Evolutionary conservation across 2,113 vertebrate species (phyloP).

Genomic region (Clupea harengus): DNA sequence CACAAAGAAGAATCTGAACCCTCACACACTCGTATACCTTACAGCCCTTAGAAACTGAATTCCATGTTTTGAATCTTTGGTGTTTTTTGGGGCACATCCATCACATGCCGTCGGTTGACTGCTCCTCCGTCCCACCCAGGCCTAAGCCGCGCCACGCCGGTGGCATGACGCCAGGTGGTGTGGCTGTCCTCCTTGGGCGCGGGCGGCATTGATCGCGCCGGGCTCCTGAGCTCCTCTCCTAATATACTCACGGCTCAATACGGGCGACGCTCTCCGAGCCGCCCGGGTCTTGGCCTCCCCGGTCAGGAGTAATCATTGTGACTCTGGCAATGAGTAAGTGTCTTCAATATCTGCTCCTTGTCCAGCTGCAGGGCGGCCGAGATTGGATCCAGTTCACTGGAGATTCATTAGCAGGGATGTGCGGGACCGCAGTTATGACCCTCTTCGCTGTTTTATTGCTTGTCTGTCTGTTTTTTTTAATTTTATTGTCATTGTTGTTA

Average conservation of each 20-base stretch:
- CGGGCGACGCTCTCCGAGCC: not conserved
- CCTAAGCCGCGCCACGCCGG: no score
- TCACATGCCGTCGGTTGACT: not conserved
- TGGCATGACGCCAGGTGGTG: not conserved
- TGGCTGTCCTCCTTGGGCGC: conserved; percentile 7
- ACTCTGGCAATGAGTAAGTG: conserved; percentile 37
- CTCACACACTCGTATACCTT: not conserved
- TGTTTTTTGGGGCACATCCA: not conserved
- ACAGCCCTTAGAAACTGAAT: not conserved
- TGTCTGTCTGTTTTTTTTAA: not conserved
- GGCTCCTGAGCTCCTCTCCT: conserved; percentile 17
- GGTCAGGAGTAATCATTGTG: conserved; percentile 30
- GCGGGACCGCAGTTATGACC: conserved; percentile 22
- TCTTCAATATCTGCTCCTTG: conserved; percentile 42
- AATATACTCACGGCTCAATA: conserved; percentile 27
- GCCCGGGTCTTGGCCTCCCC: not conserved
- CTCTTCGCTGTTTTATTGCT: conserved; percentile 4
- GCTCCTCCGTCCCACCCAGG: not conserved
- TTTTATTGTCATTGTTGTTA: not conserved
- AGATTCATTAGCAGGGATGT: conserved; percentile 22
- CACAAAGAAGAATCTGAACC: not conserved
- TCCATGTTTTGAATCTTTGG: no score
- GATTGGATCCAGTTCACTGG: conserved; percentile 25
- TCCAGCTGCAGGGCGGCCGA: conserved; percentile 37
- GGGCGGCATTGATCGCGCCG: not conserved